Conservation (phyloP, 2,797 vertebrate genomes). For the Triplophysa bombifrons region DNA sequence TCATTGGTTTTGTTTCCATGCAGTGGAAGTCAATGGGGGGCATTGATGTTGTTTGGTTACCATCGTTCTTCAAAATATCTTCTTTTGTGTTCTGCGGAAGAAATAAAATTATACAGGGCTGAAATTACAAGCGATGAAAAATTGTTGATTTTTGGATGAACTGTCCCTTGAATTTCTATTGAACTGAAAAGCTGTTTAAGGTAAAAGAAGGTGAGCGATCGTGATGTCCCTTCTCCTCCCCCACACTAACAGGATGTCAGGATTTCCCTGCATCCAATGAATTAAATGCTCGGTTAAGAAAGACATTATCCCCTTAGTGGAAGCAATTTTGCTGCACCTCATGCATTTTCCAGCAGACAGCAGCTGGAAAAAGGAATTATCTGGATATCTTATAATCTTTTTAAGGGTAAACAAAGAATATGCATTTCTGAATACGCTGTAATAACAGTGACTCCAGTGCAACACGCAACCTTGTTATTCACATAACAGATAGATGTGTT, state of each 20-base stretch:
- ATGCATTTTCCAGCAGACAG: constrained; percentile 4
- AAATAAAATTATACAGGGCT: too few relatives aligned
- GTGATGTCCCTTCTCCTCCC: constrained; percentile 36
- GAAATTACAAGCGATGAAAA: too few relatives aligned
- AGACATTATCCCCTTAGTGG: constrained; percentile 4
- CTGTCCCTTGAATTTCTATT: not conserved
- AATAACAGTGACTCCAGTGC: not conserved
- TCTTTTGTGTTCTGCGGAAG: not conserved
- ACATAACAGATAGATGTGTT: constrained; percentile 13
- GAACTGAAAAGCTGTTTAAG: not conserved
- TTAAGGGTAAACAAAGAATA: not conserved
- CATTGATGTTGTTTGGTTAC: too few relatives aligned
- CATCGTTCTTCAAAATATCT: too few relatives aligned
- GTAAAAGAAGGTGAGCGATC: not conserved
- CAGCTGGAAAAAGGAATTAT: not conserved
- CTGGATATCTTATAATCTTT: not conserved
- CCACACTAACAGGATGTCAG: constrained; percentile 27
- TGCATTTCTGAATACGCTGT: not conserved
- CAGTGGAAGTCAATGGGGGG: too few relatives aligned
- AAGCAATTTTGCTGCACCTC: not conserved
- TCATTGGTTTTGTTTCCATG: too few relatives aligned
- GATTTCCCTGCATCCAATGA: constrained; percentile 26
- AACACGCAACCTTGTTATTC: not conserved
- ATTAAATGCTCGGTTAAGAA: constrained; percentile 28
- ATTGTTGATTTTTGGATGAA: too few relatives aligned